Evolutionary conservation across 2,888 invertebrate genomes (phyloP), one percentile per base, ranked within the genome.

Genomic region (Chaitophorus viminalis): DNA sequence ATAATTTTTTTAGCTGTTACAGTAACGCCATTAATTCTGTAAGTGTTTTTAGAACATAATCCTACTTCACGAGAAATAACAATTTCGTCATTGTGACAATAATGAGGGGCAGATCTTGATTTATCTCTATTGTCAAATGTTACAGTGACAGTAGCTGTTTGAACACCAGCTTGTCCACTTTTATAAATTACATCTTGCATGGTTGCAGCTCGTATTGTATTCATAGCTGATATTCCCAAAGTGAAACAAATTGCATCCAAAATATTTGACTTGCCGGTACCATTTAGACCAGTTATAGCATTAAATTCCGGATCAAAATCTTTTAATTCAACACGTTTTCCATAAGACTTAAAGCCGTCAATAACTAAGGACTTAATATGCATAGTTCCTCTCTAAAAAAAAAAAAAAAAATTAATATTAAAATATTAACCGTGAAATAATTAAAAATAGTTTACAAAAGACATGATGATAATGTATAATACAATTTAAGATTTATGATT

Each of bases 261-360:
- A 91, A 99, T 97, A 91, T 99, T 99, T 0, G 98, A 99, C 92
- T 99, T 99, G 65, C 99, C 99, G 90, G 97, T 98, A 14, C 99
- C 99, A 92, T 99, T 99, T 78, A 99, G 92, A 0, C 99, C 99
- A 25, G 99, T 99, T 86, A 99, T 99, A 6, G 99, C 99, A 91
- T 99, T 99, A 91, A 99, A 99, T 91, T 96, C 94, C 0, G 94
- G 94, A 92, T 99, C 99, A 91, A 99, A 99, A 3, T 96, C 97
- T 89, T 94, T 95, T 82, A 99, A 94, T 92, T 97, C 97, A 0
- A 98, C 97, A 90, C 97, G 93, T 90, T 96, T 95, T 0, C 98
- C 98, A 91, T 99, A 99, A 0, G 99, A 99, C 92, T 99, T 99
- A 91, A 99, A 99, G 77, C 99, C 99, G 91, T 99, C 99, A 81